These are phyloP conservation scores for Drosophila demipolita DNA, from an alignment of 2,888 invertebrate genomes.

Conservation along the genomic window DNA sequence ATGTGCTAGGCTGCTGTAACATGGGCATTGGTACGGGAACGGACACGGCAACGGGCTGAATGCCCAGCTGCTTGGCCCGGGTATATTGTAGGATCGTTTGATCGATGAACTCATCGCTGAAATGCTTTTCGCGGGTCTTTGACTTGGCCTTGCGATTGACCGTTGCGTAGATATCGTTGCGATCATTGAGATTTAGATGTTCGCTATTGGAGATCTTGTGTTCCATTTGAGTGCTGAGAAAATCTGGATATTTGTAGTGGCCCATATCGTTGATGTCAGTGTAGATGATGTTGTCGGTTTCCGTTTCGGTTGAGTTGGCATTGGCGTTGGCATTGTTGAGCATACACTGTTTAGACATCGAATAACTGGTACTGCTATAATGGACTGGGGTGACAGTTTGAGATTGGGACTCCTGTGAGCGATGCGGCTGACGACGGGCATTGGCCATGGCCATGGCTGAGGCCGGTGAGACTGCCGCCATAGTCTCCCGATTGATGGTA, in stretches of 20 bases:
- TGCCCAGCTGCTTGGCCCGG: constrained; percentile 79
- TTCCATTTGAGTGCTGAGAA: constrained; percentile 74
- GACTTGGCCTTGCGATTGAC: constrained; percentile 85
- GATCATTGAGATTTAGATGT: constrained; percentile 82
- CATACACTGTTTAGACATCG: constrained; percentile 85
- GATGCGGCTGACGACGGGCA: constrained; percentile 84
- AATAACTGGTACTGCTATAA: constrained; percentile 86
- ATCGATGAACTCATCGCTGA: constrained; percentile 85
- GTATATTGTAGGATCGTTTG: constrained; percentile 83
- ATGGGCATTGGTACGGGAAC: constrained; percentile 38
- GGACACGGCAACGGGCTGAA: constrained; percentile 44
- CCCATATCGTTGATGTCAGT: constrained; percentile 85
- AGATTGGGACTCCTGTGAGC: constrained; percentile 84
- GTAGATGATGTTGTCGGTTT: constrained; percentile 85
- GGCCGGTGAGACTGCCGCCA: constrained; percentile 79
- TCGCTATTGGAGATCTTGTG: constrained; percentile 83
- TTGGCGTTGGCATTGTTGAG: constrained; percentile 84
- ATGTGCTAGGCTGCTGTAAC: constrained; percentile 62
- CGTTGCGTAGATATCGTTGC: constrained; percentile 85
- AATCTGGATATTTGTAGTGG: constrained; percentile 83
- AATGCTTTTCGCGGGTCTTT: constrained; percentile 83
- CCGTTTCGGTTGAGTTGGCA: constrained; percentile 84
- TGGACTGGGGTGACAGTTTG: constrained; percentile 85
- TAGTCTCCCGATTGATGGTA: constrained; percentile 86
- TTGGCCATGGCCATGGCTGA: constrained; percentile 77